Evolutionary conservation across 2,888 invertebrate genomes (phyloP).

Genomic region (Athripsodes cinereus): DNA sequence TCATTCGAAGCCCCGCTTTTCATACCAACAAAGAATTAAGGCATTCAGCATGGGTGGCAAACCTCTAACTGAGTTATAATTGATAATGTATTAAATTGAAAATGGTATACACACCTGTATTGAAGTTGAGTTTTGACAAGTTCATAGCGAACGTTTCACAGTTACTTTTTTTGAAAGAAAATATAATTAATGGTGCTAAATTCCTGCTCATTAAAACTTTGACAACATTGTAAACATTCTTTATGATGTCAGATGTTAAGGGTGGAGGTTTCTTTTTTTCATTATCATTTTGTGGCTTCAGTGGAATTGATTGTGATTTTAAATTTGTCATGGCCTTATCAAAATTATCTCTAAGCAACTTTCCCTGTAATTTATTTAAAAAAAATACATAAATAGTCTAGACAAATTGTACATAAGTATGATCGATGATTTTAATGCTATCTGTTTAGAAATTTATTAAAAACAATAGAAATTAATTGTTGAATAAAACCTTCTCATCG

Average conservation of each 20-base stretch:
- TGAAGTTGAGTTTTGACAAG: conserved; percentile 95
- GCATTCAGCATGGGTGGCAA: too few relatives aligned
- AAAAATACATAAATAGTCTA: too few relatives aligned
- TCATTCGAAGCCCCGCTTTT: too few relatives aligned
- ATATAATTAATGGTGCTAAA: conserved; percentile 96
- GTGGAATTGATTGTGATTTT: conserved; percentile 50
- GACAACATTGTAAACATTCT: conserved; percentile 89
- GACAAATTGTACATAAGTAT: too few relatives aligned
- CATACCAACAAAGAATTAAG: too few relatives aligned
- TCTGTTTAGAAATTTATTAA: too few relatives aligned
- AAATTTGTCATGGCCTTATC: conserved; percentile 91
- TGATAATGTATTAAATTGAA: too few relatives aligned
- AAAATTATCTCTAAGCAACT: conserved; percentile 95
- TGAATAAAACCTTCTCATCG: conserved; percentile 70
- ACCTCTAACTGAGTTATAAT: too few relatives aligned
- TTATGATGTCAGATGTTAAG: conserved; percentile 31
- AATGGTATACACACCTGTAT: conserved; percentile 56
- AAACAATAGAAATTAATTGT: too few relatives aligned
- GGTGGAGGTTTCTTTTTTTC: conserved; percentile 51
- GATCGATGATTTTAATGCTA: too few relatives aligned
- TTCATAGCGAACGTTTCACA: conserved; percentile 96
- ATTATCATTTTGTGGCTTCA: conserved; percentile 65
- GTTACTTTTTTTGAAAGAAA: conserved; percentile 98
- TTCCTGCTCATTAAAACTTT: conserved; percentile 98
- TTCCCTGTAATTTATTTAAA: conserved; percentile 52